Evolutionary conservation across 2,888 invertebrate species (phyloP), one percentile per base, ranked within the genome.

Genomic region (Rhamnusium bicolor): DNA sequence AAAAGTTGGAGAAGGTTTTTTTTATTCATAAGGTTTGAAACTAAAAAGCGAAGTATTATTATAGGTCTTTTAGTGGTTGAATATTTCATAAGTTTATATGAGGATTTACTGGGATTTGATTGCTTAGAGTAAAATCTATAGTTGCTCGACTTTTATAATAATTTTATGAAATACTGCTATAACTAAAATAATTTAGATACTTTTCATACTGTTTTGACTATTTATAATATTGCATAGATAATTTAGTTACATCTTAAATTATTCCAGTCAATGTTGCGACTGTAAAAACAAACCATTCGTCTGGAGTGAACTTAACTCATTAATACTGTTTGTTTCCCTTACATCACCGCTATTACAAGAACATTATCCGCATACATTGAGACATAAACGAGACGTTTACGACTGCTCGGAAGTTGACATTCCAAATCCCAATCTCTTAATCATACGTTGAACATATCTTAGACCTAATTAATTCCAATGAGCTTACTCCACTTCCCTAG

Each of bases 391-490:
- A 24, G 46, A 21, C 58, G 32, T 58, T 58, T 58, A 54, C 54
- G 24, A 61, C 40, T 61, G 21, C 40, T 40, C 12, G 10, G 49
- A 18, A 24, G 49, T 49, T 63, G 51, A 62, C 32, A n/a, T 40
- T 49, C 49, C 49, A 27, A 49, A 27, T 27, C 14, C 27, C 16
- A 49, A 63, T 49, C 14, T 49, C 63, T 63, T 63, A 63, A 63
- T 63, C 47, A 63, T 63, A 47, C 63, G 27, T 63, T 29, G 49
- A 29, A 29, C 19, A 32, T 32, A 21, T 67, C 56, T 53, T 21
- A 54, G 54, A 46, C 14, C 40, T 74, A 76, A 76, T 76, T 76
- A 74, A 69, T 66, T 68, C 51, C 40, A 63, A 68, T 67, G 69
- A 56, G 68, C 67, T 74, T 74, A 51, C 65, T 46, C 24, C 66